phyloP scores from a whole-genome alignment of 1,140 invertebrate species.

The Conus betulinus region DNA sequence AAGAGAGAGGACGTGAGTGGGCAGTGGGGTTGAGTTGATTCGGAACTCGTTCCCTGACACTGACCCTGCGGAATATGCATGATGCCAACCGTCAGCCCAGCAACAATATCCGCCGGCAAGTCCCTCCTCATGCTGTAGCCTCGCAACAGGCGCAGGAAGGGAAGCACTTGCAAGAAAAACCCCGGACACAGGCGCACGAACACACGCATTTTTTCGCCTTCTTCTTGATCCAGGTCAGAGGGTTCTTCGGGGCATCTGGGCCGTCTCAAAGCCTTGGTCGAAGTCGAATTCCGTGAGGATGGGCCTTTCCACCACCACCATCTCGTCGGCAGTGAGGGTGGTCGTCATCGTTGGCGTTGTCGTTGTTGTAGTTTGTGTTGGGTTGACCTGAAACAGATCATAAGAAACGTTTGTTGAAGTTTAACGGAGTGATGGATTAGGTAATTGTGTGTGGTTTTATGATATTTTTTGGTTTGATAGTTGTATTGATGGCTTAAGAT shows the following conservation, averaged over 20 bases:
- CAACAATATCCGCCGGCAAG: slow-evolving; percentile 74
- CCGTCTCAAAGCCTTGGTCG: slow-evolving; percentile 65
- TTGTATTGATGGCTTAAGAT: neutral
- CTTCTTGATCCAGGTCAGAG: slow-evolving; percentile 49
- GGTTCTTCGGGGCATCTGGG: slow-evolving; percentile 44
- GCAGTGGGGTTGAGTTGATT: no score
- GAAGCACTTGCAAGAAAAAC: slow-evolving; percentile 63
- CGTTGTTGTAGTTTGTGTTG: neutral
- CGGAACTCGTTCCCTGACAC: neutral
- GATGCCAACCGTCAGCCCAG: slow-evolving; percentile 77
- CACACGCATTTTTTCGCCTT: slow-evolving; percentile 61
- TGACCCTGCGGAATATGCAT: slow-evolving; percentile 79
- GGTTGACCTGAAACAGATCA: neutral
- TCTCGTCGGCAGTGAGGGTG: slow-evolving; percentile 41
- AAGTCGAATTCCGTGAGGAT: slow-evolving; percentile 72
- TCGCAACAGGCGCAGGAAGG: slow-evolving; percentile 69
- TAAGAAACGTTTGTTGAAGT: no score
- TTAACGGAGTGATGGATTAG: no score
- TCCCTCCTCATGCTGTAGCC: slow-evolving; percentile 72
- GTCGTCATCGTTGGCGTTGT: slow-evolving; percentile 24
- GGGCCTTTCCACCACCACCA: slow-evolving; percentile 68
- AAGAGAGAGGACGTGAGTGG: neutral
- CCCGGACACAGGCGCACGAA: slow-evolving; percentile 57
- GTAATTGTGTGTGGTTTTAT: no score
- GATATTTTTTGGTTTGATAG: no score